Base-by-base conservation (phyloP, 1,140 invertebrate genomes). In the Atta cephalotes region DNA sequence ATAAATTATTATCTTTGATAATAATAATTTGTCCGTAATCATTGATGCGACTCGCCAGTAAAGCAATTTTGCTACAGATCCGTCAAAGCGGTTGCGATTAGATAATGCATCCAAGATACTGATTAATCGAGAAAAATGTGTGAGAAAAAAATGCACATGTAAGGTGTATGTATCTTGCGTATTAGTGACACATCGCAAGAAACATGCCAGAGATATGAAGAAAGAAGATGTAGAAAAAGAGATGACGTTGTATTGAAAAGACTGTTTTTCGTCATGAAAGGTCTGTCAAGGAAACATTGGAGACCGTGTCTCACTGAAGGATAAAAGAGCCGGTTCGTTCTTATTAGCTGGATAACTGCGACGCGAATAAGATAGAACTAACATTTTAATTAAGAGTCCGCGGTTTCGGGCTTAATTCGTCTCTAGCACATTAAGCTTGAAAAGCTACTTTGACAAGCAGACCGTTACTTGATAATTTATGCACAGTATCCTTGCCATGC, bases 371-470 rank as follows among this genome's bases (percentile, higher is more conserved):
- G 68, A 65, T 62, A 62, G 71, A 85, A 51, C n/a, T 65, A 80
- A 85, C 78, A 18, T 51, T 58, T 39, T 87, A 90, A 89, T 90
- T 90, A 89, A 89, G 72, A 66, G n/a, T 25, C 31, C 21, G 78
- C 45, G 72, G 45, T 85, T 89, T 87, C 63, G 35, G 39, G 45
- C 14, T 28, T 39, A 51, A 53, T 70, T 21, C 35, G 2, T 65
- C 66, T 25, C 21, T 14, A n/a, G 31, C 4, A 10, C 51, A 68
- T 80, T 71, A 71, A 71, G 14, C 3, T 35, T 45, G 39, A 28
- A 21, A 45, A 56, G 16, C 2, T 35, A 28, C 65, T 71, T 58
- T 45, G 66, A 60, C 65, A 25, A 56, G 6, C 21, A 78, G 58
- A 28, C 1, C 7, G 51, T 2, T 76, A 18, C n/a, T 18, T 66